Base-by-base conservation (phyloP, 2,888 invertebrate genomes). In the Magallana nippona region DNA sequence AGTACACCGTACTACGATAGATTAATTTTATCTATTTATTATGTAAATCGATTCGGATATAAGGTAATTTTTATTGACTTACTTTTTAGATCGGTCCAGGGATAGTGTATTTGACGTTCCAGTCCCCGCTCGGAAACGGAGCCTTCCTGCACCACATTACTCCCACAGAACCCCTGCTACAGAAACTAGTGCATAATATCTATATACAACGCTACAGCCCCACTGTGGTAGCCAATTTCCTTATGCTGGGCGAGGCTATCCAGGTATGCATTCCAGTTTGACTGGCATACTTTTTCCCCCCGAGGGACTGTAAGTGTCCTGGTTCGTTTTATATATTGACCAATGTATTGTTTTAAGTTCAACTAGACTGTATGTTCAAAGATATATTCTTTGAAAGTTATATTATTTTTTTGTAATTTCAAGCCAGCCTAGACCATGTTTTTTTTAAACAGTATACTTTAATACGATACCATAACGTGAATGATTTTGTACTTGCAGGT, bases 141-240 rank as follows among this genome's bases (percentile, higher is more conserved):
- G 95, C 96, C 79, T 96, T 97, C 32, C 93, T 97, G 0, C 98
- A 98, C 93, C 96, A 96, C 0, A 96, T 98, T 1, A 97, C 97
- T 0, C 98, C 98, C 0, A 90, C 97, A 8, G 96, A 96, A 15
- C 97, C 98, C 0, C 93, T 97, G 77, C 91, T 96, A 0, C 98
- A 98, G 93, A 95, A 95, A 87, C 96, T 98, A 0, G 95, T 96
- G 0, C 98, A 98, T 92, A 95, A 96, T n/a, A 95, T 98, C 87
- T 98, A 96, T 94, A 96, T 96, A 0, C 96, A 96, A 77, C 91
- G 93, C 82, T 90, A 92, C 1, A 92, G 95, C 84, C 95, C 96
- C 44, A 96, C 96, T 0, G 95, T 96, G 0, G 95, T 96, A 10
- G 96, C 96, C 0, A 96, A 96, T 81, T 93, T 97, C 17, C 94